Evolutionary conservation across 2,888 invertebrate genomes (phyloP).

Genomic region (Sipha maydis): DNA sequence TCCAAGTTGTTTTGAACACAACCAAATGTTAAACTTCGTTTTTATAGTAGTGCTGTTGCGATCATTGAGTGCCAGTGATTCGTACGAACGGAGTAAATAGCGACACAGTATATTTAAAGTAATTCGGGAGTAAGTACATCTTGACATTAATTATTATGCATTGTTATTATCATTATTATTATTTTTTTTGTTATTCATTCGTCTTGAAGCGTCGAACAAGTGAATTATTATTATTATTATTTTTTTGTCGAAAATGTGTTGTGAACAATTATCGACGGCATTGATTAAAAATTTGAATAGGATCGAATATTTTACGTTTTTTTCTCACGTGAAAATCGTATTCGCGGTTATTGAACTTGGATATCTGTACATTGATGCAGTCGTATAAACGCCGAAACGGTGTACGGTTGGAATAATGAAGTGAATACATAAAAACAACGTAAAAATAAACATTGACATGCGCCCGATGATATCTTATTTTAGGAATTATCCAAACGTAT

Average conservation of each 20-base stretch:
- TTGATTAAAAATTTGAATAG: not conserved
- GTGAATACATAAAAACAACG: not conserved
- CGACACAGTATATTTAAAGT: no score
- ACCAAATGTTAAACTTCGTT: no score
- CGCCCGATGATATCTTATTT: conserved; percentile 9
- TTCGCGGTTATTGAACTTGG: not conserved
- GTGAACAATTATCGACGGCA: not conserved
- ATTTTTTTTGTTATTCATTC: no score
- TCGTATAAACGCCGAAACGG: not conserved
- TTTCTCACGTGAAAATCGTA: not conserved
- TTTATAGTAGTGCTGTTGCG: no score
- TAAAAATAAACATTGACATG: conserved; percentile 26
- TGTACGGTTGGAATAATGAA: not conserved
- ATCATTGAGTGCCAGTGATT: no score
- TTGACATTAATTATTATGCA: no score
- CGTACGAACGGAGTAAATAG: no score
- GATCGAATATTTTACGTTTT: not conserved
- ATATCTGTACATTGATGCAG: not conserved
- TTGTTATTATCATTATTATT: no score
- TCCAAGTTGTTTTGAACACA: no score
- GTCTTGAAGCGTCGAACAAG: no score
- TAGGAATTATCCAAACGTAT: not conserved
- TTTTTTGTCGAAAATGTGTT: not conserved
- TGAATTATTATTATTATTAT: not conserved
- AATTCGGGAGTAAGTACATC: no score